Conservation (phyloP, 2,113 vertebrate species). For the Glaucidium brasilianum region DNA sequence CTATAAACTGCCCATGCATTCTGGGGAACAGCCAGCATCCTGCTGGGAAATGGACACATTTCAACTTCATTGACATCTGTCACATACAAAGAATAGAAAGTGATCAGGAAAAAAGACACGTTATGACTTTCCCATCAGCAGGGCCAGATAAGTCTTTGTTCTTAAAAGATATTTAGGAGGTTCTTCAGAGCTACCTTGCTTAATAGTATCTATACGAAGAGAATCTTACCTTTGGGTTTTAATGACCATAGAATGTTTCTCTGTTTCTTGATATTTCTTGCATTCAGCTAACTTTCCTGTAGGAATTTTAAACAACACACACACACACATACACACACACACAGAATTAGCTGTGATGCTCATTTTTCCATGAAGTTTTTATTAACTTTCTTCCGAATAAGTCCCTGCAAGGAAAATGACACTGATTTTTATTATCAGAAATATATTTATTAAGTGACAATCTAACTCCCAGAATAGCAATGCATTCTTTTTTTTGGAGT, state of each 20-base stretch:
- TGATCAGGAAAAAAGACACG: not conserved
- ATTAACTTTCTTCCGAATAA: constrained; percentile 72
- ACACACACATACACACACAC: too few species aligned
- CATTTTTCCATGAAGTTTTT: constrained; percentile 76
- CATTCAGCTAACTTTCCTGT: constrained; percentile 44
- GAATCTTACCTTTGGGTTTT: constrained; percentile 57
- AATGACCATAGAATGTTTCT: constrained; percentile 18
- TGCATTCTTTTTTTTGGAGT: constrained; percentile 38
- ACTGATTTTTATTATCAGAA: constrained; percentile 78
- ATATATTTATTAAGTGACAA: constrained; percentile 77
- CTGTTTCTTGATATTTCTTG: constrained; percentile 25
- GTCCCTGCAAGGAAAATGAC: constrained; percentile 70
- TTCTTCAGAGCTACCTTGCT: not conserved
- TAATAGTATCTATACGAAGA: constrained; percentile 29
- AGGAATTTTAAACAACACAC: constrained; percentile 51
- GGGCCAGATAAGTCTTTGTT: constrained; percentile 43
- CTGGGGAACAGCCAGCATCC: constrained; percentile 19
- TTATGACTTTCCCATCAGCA: constrained; percentile 44
- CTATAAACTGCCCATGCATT: constrained; percentile 36
- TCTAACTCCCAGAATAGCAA: constrained; percentile 75
- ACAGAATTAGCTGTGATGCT: too few species aligned
- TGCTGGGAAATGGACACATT: constrained; percentile 50
- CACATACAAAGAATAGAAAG: constrained; percentile 20
- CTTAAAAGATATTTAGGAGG: constrained; percentile 8
- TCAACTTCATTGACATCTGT: constrained; percentile 59